Conservation (phyloP, 1,140 invertebrate genomes). For the Drosophila teissieri region DNA sequence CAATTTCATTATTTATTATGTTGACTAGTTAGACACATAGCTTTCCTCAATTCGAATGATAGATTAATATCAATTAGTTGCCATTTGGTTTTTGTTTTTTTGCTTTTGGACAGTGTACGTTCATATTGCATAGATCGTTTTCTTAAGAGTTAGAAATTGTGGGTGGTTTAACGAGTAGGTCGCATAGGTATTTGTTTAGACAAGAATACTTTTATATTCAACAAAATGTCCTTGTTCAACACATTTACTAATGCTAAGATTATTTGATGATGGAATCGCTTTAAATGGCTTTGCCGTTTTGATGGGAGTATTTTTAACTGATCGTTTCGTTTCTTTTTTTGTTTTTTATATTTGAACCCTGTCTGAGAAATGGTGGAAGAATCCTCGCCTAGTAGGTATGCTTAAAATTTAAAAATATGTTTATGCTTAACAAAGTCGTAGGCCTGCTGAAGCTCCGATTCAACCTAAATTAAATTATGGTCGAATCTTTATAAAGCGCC, state of each 20-base stretch:
- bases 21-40: slow-evolving; percentile 76
- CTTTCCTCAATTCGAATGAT: slow-evolving; percentile 38
- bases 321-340: background rate
- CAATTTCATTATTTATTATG: slow-evolving; percentile 69
- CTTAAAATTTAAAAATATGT: background rate
- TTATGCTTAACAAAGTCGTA: background rate
- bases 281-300: slow-evolving; percentile 37
- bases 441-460: slow-evolving; percentile 13
- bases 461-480: slow-evolving; percentile 9
- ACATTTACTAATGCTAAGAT: slow-evolving; percentile 21
- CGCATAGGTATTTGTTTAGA: slow-evolving; percentile 46
- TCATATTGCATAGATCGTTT: slow-evolving; percentile 64
- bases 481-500: background rate
- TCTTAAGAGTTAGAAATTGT: slow-evolving; percentile 57
- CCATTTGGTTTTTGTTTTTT: slow-evolving; percentile 13
- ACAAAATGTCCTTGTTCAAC: slow-evolving; percentile 17
- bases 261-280: slow-evolving; percentile 23
- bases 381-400: background rate
- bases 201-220: slow-evolving; percentile 8
- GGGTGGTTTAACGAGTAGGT: slow-evolving; percentile 73
- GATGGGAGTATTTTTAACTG: slow-evolving; percentile 13
- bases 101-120: slow-evolving; percentile 60
- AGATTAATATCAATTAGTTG: slow-evolving; percentile 43
- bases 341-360: background rate
- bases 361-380: slow-evolving; percentile 2